These are phyloP conservation scores for Orthochromis malagaraziensis DNA, from an alignment of 2,113 vertebrate species.

Conservation along the genomic window DNA sequence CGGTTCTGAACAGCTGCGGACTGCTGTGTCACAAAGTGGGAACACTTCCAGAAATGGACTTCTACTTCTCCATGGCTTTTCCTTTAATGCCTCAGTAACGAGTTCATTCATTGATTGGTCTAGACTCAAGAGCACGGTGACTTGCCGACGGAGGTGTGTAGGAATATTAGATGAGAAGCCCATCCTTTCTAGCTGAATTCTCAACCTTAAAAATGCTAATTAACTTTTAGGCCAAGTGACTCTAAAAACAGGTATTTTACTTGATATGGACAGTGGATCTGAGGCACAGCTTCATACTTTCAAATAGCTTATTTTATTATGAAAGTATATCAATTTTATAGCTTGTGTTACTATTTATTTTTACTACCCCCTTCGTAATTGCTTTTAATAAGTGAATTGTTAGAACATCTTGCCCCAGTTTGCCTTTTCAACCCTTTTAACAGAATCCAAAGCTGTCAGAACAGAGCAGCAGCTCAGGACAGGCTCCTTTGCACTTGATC, in stretches of 20 bases:
- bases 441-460: background rate
- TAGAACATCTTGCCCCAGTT: background rate
- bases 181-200: background rate
- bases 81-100: slow-evolving; percentile 7
- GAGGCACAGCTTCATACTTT: background rate
- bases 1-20: background rate
- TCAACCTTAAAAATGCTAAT: background rate
- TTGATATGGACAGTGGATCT: background rate
- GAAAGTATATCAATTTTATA: background rate
- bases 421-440: background rate
- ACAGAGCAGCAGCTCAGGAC: background rate
- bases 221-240: background rate
- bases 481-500: background rate
- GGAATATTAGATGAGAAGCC: slow-evolving; percentile 4
- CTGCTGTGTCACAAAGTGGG: slow-evolving; percentile 7
- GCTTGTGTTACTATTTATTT: background rate
- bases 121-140: slow-evolving; percentile 6
- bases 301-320: background rate
- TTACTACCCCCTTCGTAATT: background rate
- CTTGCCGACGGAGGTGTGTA: background rate
- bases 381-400: background rate
- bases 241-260: background rate
- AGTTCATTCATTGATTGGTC: slow-evolving; percentile 31
- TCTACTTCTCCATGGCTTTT: background rate
- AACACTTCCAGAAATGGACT: slow-evolving; percentile 11